Percentiles rank a stretch among this genome's conserved stretches.
These are phyloP conservation scores for Tetraneura akinire DNA, from an alignment of 1,140 invertebrate species.

Conservation along the genomic window DNA sequence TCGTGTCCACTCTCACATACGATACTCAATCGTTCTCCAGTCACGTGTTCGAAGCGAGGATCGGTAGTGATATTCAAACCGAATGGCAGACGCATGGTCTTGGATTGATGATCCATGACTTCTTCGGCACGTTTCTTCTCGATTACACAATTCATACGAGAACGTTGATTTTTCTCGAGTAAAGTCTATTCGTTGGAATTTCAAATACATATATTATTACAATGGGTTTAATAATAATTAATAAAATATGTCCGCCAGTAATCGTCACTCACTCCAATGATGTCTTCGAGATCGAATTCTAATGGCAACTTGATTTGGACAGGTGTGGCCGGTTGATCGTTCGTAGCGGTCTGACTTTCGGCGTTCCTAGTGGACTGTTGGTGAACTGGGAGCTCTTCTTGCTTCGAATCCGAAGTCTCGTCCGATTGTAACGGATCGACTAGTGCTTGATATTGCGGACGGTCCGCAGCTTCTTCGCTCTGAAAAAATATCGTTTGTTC, in stretches of 20 bases:
- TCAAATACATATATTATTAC: no score
- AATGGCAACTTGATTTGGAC: slow-evolving; percentile 76
- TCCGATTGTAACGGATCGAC: slow-evolving; percentile 56
- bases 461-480: slow-evolving; percentile 55
- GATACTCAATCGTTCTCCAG: slow-evolving; percentile 81
- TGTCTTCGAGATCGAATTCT: slow-evolving; percentile 77
- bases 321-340: slow-evolving; percentile 63
- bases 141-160: slow-evolving; percentile 84
- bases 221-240: no score
- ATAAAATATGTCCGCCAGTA: no score
- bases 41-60: slow-evolving; percentile 71
- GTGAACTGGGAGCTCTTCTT: slow-evolving; percentile 56
- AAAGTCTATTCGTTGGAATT: slow-evolving; percentile 63
- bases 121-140: slow-evolving; percentile 81
- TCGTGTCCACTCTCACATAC: slow-evolving; percentile 73
- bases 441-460: slow-evolving; percentile 55
- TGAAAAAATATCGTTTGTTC: no score
- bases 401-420: slow-evolving; percentile 55
- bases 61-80: slow-evolving; percentile 70
- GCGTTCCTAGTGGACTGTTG: slow-evolving; percentile 50
- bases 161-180: slow-evolving; percentile 74
- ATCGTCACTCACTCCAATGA: slow-evolving; percentile 66
- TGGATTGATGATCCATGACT: slow-evolving; percentile 73
- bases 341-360: slow-evolving; percentile 57
- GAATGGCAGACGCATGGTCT: slow-evolving; percentile 67